These are phyloP conservation scores for Apotomis capreana DNA, from an alignment of 2,888 invertebrate genomes.

Conservation along the genomic window DNA sequence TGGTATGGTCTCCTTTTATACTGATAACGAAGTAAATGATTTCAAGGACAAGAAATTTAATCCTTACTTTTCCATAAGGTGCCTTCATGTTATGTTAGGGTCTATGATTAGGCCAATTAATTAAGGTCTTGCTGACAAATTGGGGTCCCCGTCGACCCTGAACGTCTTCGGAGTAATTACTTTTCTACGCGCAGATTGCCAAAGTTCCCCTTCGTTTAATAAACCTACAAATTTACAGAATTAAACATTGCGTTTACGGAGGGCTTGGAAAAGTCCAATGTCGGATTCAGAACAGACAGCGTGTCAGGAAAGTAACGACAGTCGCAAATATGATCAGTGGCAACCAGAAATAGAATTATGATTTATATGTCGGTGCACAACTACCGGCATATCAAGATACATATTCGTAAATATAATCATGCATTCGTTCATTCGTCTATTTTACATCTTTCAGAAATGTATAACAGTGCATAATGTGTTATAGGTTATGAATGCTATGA, in stretches of 20 bases:
- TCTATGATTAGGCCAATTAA: conserved; percentile 34
- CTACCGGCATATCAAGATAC: not conserved
- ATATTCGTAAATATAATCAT: not conserved
- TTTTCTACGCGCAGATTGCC: conserved; percentile 10
- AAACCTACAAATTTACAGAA: conserved; percentile 9
- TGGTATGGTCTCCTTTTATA: too few relatives aligned
- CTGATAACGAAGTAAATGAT: not conserved
- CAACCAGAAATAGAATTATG: not conserved
- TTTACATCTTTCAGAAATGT: not conserved
- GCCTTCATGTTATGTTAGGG: conserved; percentile 15
- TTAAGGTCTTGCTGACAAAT: conserved; percentile 28
- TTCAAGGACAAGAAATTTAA: conserved; percentile 5
- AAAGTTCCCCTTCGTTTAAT: conserved; percentile 6
- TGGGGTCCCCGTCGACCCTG: conserved; percentile 24
- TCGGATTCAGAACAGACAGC: not conserved
- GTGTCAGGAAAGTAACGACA: too few relatives aligned
- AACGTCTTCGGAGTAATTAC: conserved; percentile 28
- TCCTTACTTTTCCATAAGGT: conserved; percentile 4
- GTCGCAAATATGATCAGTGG: too few relatives aligned
- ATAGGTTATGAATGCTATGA: not conserved
- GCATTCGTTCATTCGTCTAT: not conserved
- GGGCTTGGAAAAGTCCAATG: not conserved
- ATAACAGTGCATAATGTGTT: not conserved
- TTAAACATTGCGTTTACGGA: not conserved
- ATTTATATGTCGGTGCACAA: not conserved